Evolutionary conservation across 2,113 vertebrate species (phyloP).

Genomic region (Microtus richardsoni): DNA sequence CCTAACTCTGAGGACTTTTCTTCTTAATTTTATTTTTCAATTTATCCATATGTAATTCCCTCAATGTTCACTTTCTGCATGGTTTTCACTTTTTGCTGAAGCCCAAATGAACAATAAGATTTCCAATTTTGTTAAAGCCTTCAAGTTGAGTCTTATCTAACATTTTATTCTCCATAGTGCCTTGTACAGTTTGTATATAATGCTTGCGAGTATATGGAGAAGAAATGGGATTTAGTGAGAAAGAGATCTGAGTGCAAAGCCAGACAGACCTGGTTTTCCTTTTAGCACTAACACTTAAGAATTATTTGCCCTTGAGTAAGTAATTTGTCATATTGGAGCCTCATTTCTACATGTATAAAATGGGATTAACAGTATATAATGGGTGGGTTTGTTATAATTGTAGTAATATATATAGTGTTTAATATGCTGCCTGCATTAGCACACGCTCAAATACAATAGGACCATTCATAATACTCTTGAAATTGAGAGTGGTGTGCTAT

Average conservation of each 20-base stretch:
- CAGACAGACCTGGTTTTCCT: background rate
- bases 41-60: slow-evolving; percentile 19
- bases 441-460: background rate
- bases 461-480: background rate
- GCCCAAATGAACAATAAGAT: slow-evolving; percentile 13
- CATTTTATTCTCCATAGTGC: background rate
- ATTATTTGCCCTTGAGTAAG: background rate
- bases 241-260: background rate
- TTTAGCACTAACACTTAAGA: background rate
- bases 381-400: background rate
- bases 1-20: slow-evolving; percentile 18
- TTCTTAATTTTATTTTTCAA: slow-evolving; percentile 21
- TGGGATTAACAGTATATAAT: background rate
- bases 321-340: background rate
- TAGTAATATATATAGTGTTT: background rate
- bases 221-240: background rate
- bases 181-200: slow-evolving; percentile 13
- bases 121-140: background rate
- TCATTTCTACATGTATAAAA: slow-evolving; percentile 43
- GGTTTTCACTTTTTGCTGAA: slow-evolving; percentile 26
- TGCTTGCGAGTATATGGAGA: background rate
- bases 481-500: background rate
- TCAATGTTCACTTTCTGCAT: slow-evolving; percentile 12
- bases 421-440: background rate
- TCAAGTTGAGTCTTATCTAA: background rate